These are phyloP conservation scores for Euura lappo DNA, from an alignment of 1,140 invertebrate species.

Conservation along the genomic window DNA sequence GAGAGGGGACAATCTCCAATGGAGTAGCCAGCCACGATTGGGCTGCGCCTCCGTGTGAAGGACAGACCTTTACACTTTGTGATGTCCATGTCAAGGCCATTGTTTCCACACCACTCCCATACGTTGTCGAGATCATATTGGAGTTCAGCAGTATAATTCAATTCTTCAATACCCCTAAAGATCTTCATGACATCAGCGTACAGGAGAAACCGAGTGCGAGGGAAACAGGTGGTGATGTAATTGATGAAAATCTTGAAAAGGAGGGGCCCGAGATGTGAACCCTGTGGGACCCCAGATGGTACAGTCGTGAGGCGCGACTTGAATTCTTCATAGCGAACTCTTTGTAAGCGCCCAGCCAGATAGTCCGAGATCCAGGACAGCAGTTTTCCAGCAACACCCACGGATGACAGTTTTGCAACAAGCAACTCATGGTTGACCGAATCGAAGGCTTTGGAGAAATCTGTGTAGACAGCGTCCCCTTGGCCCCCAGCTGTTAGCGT, in stretches of 20 bases:
- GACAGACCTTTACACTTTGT: too few species aligned
- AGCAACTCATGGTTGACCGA: slow-evolving; percentile 23
- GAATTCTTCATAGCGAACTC: neutral
- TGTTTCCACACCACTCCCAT: too few species aligned
- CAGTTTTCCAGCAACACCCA: neutral
- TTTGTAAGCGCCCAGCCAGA: too few species aligned
- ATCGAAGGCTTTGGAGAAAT: neutral
- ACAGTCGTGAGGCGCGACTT: neutral
- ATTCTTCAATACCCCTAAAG: too few species aligned
- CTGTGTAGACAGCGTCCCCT: neutral
- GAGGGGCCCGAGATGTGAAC: slow-evolving; percentile 12
- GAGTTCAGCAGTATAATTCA: too few species aligned
- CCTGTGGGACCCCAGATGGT: slow-evolving; percentile 17
- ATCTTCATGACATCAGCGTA: too few species aligned
- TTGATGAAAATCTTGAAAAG: slow-evolving; percentile 11
- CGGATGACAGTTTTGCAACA: neutral
- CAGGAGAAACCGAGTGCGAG: neutral
- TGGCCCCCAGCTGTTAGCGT: neutral
- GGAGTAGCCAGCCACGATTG: too few species aligned
- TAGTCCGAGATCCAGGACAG: too few species aligned
- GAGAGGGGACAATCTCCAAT: too few species aligned
- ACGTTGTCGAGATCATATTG: too few species aligned
- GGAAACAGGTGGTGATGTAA: neutral
- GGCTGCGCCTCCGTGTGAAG: too few species aligned
- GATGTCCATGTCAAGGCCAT: too few species aligned